Conservation (phyloP, 1,140 invertebrate genomes). For the Tetramorium alpestre region DNA sequence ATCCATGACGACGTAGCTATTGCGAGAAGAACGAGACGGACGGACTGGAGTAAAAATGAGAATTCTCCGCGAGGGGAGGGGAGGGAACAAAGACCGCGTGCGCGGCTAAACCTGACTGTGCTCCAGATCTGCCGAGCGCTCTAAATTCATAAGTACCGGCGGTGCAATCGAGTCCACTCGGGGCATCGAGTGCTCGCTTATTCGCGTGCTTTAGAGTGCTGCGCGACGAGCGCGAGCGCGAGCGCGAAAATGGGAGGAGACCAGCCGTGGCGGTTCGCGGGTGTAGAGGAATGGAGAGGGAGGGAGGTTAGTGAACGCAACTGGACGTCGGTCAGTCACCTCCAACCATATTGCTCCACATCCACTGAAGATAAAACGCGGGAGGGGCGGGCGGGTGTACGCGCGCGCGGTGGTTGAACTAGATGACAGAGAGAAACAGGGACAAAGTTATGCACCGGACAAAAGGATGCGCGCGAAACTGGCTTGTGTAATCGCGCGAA, state of each 20-base stretch:
- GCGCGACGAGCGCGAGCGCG: conserved; percentile 65
- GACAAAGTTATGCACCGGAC: conserved; percentile 65
- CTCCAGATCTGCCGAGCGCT: conserved; percentile 76
- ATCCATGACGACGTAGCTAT: not conserved
- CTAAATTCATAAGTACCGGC: conserved; percentile 76
- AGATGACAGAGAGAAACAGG: conserved; percentile 47
- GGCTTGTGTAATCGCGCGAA: conserved; percentile 70
- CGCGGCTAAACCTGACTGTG: conserved; percentile 53
- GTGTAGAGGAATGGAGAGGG: conserved; percentile 59
- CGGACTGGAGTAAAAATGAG: conserved; percentile 12
- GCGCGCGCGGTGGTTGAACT: not conserved
- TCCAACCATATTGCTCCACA: conserved; percentile 85
- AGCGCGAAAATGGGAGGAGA: conserved; percentile 64
- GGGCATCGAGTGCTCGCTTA: conserved; percentile 64
- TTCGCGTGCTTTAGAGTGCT: conserved; percentile 71
- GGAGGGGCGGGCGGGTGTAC: conserved; percentile 64
- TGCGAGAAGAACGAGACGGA: conserved; percentile 23
- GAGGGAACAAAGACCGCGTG: conserved; percentile 40
- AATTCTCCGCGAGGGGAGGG: not conserved
- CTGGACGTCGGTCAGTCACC: conserved; percentile 85
- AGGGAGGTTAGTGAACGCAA: conserved; percentile 84
- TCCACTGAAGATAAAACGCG: conserved; percentile 80
- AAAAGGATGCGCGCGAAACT: conserved; percentile 34
- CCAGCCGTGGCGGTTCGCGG: conserved; percentile 35
- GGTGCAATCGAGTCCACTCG: conserved; percentile 76